Percentiles rank a stretch among this genome's conserved stretches.
phyloP scores from a whole-genome alignment of 2,113 vertebrate genomes.

The Sialia sialis region DNA sequence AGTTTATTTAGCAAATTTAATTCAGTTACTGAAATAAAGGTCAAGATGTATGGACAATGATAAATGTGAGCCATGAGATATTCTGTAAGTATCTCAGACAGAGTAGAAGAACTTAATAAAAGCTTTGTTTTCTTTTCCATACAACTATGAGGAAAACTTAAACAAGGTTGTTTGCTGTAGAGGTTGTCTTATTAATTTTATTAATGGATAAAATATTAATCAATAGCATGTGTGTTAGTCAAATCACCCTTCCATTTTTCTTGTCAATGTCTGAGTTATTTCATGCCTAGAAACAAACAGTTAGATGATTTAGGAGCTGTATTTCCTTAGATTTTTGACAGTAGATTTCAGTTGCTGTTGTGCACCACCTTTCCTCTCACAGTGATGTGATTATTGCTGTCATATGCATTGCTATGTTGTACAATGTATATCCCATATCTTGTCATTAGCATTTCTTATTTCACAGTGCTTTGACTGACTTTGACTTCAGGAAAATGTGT shows the following conservation, averaged over 20 bases:
- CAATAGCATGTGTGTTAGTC: neutral
- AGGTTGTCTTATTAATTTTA: neutral
- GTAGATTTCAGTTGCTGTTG: neutral
- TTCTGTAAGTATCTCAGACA: neutral
- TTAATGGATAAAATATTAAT: neutral
- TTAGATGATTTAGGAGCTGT: neutral
- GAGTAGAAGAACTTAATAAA: neutral
- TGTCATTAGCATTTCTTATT: neutral
- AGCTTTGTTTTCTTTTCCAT: neutral
- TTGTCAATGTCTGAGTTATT: neutral
- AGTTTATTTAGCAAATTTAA: neutral
- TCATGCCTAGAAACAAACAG: neutral
- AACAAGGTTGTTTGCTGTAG: neutral
- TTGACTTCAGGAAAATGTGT: neutral
- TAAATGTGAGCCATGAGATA: neutral
- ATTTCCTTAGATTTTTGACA: neutral
- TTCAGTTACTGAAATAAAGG: neutral
- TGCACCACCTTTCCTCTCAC: neutral
- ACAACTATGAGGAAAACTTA: neutral
- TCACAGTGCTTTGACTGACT: neutral
- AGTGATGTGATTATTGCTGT: neutral
- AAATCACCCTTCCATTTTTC: neutral
- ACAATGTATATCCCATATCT: neutral
- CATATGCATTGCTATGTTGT: neutral
- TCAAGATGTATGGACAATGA: neutral